A percentile compares a stretch with the other conserved stretches of the same genome.
phyloP scores from a whole-genome alignment of 2,113 vertebrate species.

The Macquaria australasica region DNA sequence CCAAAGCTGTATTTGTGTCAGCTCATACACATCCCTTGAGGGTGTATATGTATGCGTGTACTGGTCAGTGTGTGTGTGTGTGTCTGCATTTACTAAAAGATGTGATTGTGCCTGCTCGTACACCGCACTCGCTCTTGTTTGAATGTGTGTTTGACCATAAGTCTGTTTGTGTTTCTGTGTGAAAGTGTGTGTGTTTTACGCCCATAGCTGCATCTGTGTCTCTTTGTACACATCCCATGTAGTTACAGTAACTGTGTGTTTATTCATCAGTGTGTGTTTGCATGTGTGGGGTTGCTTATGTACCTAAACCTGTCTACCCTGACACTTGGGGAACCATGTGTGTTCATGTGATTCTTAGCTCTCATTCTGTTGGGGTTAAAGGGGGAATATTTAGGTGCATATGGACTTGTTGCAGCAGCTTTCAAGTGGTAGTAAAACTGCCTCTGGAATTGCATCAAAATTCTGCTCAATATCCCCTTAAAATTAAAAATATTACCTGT shows the following conservation, averaged over 20 bases:
- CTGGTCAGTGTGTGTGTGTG: background rate
- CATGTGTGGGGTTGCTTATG: background rate
- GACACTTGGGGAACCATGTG: background rate
- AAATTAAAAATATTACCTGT: background rate
- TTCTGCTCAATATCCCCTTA: background rate
- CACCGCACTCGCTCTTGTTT: background rate
- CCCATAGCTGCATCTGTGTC: background rate
- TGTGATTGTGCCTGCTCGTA: background rate
- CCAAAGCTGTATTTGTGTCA: slow-evolving; percentile 14
- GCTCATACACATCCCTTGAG: background rate
- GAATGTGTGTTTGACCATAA: background rate
- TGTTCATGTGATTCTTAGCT: background rate
- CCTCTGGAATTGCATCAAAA: background rate
- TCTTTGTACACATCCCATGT: background rate
- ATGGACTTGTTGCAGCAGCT: background rate
- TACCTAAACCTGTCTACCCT: background rate
- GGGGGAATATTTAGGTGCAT: background rate
- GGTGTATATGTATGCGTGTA: slow-evolving; percentile 14
- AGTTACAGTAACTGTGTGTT: background rate
- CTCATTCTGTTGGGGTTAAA: background rate
- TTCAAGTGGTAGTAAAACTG: background rate
- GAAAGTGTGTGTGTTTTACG: background rate
- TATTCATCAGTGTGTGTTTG: background rate
- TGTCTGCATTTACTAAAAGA: background rate
- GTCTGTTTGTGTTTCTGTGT: background rate